A percentile compares a stretch with the other conserved stretches of the same genome.
Conservation (phyloP, 2,797 vertebrate genomes). For the Rhinophrynus dorsalis region DNA sequence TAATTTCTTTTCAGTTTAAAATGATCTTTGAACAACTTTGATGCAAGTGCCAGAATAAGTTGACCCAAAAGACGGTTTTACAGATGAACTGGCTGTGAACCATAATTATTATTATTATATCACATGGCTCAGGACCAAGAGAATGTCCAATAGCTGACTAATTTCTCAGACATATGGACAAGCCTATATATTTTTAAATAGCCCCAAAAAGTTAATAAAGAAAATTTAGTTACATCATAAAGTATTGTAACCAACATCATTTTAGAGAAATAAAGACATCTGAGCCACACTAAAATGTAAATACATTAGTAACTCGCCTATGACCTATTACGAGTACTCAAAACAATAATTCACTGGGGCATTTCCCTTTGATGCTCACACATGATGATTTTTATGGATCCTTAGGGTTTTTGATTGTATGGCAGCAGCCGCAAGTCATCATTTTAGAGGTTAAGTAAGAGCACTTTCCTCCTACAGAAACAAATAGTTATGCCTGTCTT, state of each 20-base stretch:
- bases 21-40: conserved; percentile 15
- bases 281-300: conserved; percentile 24
- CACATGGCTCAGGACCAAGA: conserved; percentile 21
- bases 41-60: conserved; percentile 7
- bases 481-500: too few relatives aligned
- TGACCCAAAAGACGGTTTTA: neutral
- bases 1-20: conserved; percentile 9
- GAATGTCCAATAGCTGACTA: conserved; percentile 15
- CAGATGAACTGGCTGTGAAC: conserved; percentile 38
- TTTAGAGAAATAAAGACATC: conserved; percentile 27
- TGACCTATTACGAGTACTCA: conserved; percentile 35
- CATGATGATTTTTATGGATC: conserved; percentile 27
- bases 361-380: conserved; percentile 32
- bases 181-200: conserved; percentile 28
- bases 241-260: conserved; percentile 25
- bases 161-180: conserved; percentile 28
- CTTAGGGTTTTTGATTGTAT: conserved; percentile 32
- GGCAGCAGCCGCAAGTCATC: neutral
- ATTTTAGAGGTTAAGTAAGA: neutral
- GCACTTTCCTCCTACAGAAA: neutral
- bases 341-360: conserved; percentile 30
- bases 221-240: conserved; percentile 45
- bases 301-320: conserved; percentile 35
- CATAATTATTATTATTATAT: conserved; percentile 27
- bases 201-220: conserved; percentile 35